A percentile compares a stretch with the other conserved stretches of the same genome.
Conservation (phyloP, 2,797 vertebrate genomes). For the Spea hammondii region DNA sequence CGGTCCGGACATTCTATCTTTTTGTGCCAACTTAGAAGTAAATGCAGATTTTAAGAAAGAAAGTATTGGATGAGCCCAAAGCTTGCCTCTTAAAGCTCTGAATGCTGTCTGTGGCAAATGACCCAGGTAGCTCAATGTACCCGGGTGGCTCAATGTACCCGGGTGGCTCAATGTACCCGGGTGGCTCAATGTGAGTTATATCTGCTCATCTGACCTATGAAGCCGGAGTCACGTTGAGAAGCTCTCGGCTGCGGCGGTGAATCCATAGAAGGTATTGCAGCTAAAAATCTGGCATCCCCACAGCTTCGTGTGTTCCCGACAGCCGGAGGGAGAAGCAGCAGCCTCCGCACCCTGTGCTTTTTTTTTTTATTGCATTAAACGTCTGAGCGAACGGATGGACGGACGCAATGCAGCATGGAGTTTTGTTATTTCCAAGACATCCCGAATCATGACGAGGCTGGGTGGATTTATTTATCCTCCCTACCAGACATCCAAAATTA, state of each 20-base stretch:
- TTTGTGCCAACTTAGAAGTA: no score
- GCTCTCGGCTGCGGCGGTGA: fast-evolving
- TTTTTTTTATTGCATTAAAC: neutral
- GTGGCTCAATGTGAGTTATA: neutral
- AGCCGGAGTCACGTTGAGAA: neutral
- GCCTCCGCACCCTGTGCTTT: neutral
- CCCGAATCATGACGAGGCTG: neutral
- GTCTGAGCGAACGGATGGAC: neutral
- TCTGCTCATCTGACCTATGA: neutral
- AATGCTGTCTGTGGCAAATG: no score
- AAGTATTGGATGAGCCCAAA: no score
- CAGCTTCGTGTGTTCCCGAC: neutral
- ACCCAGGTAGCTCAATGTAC: neutral
- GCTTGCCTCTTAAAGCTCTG: no score
- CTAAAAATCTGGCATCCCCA: neutral
- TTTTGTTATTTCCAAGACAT: neutral
- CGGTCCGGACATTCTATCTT: no score
- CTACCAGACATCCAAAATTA: neutral
- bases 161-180: neutral
- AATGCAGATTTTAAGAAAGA: no score
- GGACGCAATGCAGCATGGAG: slow-evolving; percentile 13
- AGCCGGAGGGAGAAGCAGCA: neutral
- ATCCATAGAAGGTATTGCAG: slow-evolving; percentile 27
- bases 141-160: neutral
- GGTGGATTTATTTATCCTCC: neutral